phyloP scores from a whole-genome alignment of 2,113 vertebrate genomes.

The Columbina picui region DNA sequence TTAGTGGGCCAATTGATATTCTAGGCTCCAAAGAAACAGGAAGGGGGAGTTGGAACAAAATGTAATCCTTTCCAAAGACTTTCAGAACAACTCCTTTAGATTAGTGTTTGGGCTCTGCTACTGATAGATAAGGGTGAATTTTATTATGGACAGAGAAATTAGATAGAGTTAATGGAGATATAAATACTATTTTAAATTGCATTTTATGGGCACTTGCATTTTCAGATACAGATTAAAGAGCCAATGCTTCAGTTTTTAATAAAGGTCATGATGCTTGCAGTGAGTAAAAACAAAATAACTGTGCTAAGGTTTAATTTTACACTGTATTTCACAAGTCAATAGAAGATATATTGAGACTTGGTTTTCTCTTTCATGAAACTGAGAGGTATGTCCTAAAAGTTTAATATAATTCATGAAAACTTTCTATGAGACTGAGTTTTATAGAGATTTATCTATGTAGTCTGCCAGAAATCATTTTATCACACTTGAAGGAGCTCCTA shows the following conservation, averaged over 20 bases:
- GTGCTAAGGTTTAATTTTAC: neutral
- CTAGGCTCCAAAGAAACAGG: neutral
- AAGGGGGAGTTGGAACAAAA: neutral
- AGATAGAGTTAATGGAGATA: neutral
- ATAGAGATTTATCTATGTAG: neutral
- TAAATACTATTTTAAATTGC: neutral
- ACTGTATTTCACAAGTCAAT: neutral
- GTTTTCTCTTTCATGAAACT: neutral
- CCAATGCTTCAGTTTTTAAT: neutral
- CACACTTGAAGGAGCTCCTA: neutral
- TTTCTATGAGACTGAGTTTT: neutral
- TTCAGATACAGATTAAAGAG: neutral
- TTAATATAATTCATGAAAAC: neutral
- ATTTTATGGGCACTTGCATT: neutral
- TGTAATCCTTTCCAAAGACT: neutral
- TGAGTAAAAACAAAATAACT: neutral
- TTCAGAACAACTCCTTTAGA: neutral
- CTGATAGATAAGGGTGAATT: neutral
- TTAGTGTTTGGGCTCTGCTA: neutral
- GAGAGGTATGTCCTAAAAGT: neutral
- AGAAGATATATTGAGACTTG: neutral
- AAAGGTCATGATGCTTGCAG: neutral
- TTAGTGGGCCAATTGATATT: neutral
- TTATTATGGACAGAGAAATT: neutral
- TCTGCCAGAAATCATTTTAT: neutral